These are phyloP conservation scores for Aphaenogaster rudis DNA, from an alignment of 1,140 invertebrate genomes.

Conservation along the genomic window DNA sequence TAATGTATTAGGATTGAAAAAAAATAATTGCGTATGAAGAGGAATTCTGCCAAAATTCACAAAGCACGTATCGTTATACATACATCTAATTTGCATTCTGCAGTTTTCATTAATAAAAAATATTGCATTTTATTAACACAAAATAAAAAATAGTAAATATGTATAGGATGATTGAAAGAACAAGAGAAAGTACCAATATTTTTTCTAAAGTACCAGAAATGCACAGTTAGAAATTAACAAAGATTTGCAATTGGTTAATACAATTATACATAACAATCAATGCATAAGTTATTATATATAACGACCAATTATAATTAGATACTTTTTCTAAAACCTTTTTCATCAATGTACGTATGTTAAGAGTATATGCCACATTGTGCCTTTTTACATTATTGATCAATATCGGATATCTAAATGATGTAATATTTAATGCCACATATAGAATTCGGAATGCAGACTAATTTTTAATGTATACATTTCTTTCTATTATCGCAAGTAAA, in stretches of 20 bases:
- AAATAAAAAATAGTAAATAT: constrained; percentile 58
- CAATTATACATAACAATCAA: constrained; percentile 59
- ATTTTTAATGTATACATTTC: constrained; percentile 44
- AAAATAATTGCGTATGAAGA: constrained; percentile 40
- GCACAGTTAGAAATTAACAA: constrained; percentile 25
- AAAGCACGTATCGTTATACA: constrained; percentile 28
- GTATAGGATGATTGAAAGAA: constrained; percentile 62
- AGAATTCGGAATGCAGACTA: background rate
- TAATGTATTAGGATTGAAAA: constrained; percentile 31
- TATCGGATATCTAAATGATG: constrained; percentile 51
- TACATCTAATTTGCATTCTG: constrained; percentile 46
- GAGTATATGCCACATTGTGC: constrained; percentile 76
- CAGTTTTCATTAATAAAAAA: constrained; percentile 29
- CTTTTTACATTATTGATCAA: constrained; percentile 71
- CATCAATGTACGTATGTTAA: constrained; percentile 65
- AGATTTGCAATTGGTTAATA: constrained; percentile 47
- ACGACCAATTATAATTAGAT: constrained; percentile 56
- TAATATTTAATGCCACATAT: constrained; percentile 25
- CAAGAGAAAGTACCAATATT: constrained; percentile 64
- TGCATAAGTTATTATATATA: constrained; percentile 18
- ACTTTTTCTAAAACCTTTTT: constrained; percentile 41
- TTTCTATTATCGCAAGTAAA: constrained; percentile 40
- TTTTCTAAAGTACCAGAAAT: constrained; percentile 36
- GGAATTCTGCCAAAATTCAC: constrained; percentile 55
- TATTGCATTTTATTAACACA: constrained; percentile 18